Percentiles rank a stretch among this genome's conserved stretches.
These are phyloP conservation scores for Anguilla obscura DNA, from an alignment of 2,797 vertebrate species.

Conservation along the genomic window DNA sequence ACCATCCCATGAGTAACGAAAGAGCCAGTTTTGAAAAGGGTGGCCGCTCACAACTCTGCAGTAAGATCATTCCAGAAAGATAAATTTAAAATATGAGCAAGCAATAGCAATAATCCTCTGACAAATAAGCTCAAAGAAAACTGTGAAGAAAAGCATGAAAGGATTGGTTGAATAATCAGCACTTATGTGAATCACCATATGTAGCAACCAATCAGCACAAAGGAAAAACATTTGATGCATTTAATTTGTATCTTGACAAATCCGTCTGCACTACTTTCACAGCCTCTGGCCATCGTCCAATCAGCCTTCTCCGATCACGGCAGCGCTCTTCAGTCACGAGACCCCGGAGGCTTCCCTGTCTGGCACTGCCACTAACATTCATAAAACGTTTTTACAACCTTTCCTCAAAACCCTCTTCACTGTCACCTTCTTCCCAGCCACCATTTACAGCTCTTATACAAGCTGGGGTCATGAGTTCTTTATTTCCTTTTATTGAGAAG, in stretches of 20 bases:
- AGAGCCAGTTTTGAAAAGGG: background rate
- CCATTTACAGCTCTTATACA: background rate
- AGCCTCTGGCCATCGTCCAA: constrained; percentile 60
- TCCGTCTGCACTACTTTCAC: constrained; percentile 53
- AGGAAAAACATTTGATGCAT: constrained; percentile 48
- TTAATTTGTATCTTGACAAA: constrained; percentile 59
- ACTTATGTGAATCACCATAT: background rate
- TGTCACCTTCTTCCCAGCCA: constrained; percentile 15
- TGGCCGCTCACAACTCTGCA: background rate
- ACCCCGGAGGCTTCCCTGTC: constrained; percentile 27
- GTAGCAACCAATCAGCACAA: constrained; percentile 21
- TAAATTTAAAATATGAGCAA: background rate
- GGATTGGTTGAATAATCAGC: background rate
- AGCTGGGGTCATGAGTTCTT: background rate
- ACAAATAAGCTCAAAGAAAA: background rate
- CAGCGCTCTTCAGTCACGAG: constrained; percentile 55
- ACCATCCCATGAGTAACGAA: background rate
- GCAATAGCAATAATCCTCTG: background rate
- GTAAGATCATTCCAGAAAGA: background rate
- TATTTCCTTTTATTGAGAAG: background rate
- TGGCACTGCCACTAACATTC: constrained; percentile 57
- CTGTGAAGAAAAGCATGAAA: background rate
- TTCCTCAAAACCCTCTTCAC: constrained; percentile 40
- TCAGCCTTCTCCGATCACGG: constrained; percentile 49
- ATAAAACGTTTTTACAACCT: constrained; percentile 50